Evolutionary conservation across 2,888 invertebrate genomes (phyloP).

Genomic region (Xestia sexstrigata): DNA sequence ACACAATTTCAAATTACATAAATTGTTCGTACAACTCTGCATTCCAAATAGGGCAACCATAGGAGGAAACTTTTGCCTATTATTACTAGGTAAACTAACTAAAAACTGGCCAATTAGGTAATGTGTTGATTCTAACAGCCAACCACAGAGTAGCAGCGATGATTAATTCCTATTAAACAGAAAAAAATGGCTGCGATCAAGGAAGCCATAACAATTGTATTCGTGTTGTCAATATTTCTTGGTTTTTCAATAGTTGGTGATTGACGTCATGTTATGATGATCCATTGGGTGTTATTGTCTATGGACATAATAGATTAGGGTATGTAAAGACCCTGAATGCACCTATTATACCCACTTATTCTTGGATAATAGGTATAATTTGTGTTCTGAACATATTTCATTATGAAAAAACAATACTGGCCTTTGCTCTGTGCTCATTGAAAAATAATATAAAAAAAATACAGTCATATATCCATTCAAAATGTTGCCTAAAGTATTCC

Average conservation of each 20-base stretch:
- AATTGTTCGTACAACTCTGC: conserved; percentile 27
- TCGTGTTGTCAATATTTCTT: conserved; percentile 60
- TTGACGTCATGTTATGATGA: conserved; percentile 60
- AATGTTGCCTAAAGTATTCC: conserved; percentile 16
- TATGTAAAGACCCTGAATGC: conserved; percentile 52
- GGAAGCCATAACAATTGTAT: conserved; percentile 61
- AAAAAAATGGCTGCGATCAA: conserved; percentile 68
- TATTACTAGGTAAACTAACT: conserved; percentile 63
- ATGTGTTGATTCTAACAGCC: conserved; percentile 58
- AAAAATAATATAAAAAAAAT: conserved; percentile 46
- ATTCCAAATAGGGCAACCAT: conserved; percentile 42
- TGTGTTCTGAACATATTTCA: conserved; percentile 26
- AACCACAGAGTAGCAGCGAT: conserved; percentile 63
- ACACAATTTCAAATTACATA: conserved; percentile 40
- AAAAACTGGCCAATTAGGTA: conserved; percentile 66
- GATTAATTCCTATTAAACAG: conserved; percentile 64
- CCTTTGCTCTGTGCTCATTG: not conserved
- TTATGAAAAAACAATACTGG: conserved; percentile 36
- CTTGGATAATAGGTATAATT: conserved; percentile 51
- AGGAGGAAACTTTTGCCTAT: conserved; percentile 62
- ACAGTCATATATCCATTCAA: conserved; percentile 7
- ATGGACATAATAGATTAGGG: conserved; percentile 63
- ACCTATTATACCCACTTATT: conserved; percentile 53
- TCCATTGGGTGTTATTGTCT: conserved; percentile 60
- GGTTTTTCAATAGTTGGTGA: conserved; percentile 62